phyloP scores from a whole-genome alignment of 2,888 invertebrate species.

The Dimorphilus gyrociliatus region DNA sequence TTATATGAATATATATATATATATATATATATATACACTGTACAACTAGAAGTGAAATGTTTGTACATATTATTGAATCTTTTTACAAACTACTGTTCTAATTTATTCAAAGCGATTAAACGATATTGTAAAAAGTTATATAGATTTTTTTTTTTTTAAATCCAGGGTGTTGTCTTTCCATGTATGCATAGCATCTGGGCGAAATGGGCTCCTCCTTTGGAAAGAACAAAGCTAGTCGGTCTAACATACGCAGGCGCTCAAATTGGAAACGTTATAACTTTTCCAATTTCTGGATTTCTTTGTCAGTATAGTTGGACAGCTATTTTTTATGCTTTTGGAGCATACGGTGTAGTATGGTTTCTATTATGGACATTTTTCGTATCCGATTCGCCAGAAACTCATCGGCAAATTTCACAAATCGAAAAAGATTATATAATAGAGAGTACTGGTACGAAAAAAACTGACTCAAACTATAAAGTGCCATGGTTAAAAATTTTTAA shows the following conservation, averaged over 20 bases:
- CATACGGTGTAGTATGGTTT: conserved; percentile 6
- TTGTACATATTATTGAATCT: too few species aligned
- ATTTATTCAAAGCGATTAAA: too few species aligned
- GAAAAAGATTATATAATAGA: conserved; percentile 5
- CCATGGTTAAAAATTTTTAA: conserved; percentile 9
- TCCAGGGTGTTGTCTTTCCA: conserved; percentile 59
- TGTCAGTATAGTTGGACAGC: conserved; percentile 47
- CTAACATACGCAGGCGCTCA: conserved; percentile 48
- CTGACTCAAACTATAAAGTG: not conserved
- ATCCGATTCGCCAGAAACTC: conserved; percentile 5
- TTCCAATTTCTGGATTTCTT: conserved; percentile 45
- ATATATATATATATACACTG: too few species aligned
- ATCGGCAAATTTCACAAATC: conserved; percentile 5
- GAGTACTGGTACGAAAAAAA: not conserved
- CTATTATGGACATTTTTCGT: conserved; percentile 6
- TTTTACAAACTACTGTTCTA: too few species aligned
- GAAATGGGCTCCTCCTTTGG: conserved; percentile 77
- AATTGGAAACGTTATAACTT: conserved; percentile 56
- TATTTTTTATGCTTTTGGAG: conserved; percentile 46
- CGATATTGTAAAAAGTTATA: too few species aligned
- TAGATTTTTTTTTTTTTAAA: conserved; percentile 3
- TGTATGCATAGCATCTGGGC: conserved; percentile 85
- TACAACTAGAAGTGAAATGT: too few species aligned
- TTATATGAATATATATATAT: too few species aligned
- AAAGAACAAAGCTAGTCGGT: conserved; percentile 39